Base-by-base conservation (phyloP, 2,888 invertebrate species). In the Cantharis rufa region DNA sequence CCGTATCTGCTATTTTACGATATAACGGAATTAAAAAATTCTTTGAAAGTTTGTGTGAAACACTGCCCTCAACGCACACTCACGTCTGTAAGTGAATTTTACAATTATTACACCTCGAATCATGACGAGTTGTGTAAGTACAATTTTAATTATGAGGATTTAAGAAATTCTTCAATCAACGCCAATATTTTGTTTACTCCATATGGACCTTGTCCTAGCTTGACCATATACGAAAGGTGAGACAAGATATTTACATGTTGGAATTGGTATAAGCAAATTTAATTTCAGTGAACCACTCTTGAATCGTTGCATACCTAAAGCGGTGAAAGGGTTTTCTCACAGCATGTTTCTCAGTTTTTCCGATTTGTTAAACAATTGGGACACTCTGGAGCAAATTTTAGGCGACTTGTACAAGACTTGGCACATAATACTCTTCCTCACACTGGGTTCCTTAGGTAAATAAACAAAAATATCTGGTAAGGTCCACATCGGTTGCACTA, bases 341-440 rank as follows among this genome's bases (percentile, higher is more conserved):
- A 90, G 91, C 80, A 90, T 94, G 24, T 90, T 93, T 77, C 90
- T 90, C 70, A 93, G 94, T 86, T 91, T 97, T 82, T 96, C 96
- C 88, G 93, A 92, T 5, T 90, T 95, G 83, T 90, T 98, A 66
- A 97, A 98, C 86, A 94, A 94, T 82, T 96, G 96, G 94, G 96
- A 96, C 86, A 92, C 94, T 32, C 92, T 96, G 82, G 96, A 97
- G 88, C 96, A 97, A 89, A 93, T 97, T 86, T 89, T 97, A 48
- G 93, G 94, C 70, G 98, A 98, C 89, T 89, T 98, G 9, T 96
- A 96, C 86, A 93, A 93, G 78, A 94, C 96, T 62, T 97, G 97
- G 96, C 93, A 92, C 84, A 93, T 95, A 87, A 95, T 98, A 88
- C 90, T 96, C 70, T 92, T 92, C 48, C 91, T 97, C 84, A 93